A percentile compares a stretch with the other conserved stretches of the same genome.
Evolutionary conservation across 2,888 invertebrate genomes (phyloP).

Genomic region (Drosophila limbata): DNA sequence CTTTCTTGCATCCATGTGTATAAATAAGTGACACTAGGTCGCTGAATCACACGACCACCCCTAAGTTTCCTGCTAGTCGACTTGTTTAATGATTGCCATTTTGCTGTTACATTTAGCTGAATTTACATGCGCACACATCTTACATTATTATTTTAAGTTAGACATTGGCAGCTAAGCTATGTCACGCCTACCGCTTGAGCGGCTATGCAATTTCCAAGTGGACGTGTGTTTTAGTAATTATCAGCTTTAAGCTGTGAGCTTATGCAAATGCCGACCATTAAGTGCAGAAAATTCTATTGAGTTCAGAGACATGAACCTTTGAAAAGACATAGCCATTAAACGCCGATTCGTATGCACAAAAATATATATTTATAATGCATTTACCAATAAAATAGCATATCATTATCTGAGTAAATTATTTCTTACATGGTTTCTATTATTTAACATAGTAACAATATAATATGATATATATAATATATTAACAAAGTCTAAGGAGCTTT

Average conservation of each 20-base stretch:
- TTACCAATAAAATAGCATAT: no score
- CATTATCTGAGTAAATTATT: no score
- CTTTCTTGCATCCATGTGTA: constrained; percentile 12
- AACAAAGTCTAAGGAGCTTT: not conserved
- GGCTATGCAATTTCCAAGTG: constrained; percentile 36
- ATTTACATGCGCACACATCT: constrained; percentile 74
- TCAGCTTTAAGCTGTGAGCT: constrained; percentile 51
- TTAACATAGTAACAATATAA: no score
- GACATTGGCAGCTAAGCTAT: constrained; percentile 44
- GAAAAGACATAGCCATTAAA: not conserved
- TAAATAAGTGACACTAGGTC: constrained; percentile 20
- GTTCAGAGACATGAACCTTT: constrained; percentile 1
- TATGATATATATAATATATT: no score
- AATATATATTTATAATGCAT: not conserved
- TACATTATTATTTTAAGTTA: constrained; percentile 62
- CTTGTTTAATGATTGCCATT: constrained; percentile 73
- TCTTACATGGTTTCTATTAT: no score
- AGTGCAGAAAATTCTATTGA: constrained; percentile 55
- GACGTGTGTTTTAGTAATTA: constrained; percentile 72
- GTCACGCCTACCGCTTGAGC: constrained; percentile 12
- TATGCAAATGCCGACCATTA: constrained; percentile 71
- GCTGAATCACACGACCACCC: constrained; percentile 14
- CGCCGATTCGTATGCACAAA: not conserved
- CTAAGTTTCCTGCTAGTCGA: constrained; percentile 53
- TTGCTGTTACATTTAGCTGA: constrained; percentile 74